Percentiles rank a stretch among this genome's conserved stretches.
These are phyloP conservation scores for Aplochiton taeniatus DNA, from an alignment of 2,797 vertebrate species.

Conservation along the genomic window DNA sequence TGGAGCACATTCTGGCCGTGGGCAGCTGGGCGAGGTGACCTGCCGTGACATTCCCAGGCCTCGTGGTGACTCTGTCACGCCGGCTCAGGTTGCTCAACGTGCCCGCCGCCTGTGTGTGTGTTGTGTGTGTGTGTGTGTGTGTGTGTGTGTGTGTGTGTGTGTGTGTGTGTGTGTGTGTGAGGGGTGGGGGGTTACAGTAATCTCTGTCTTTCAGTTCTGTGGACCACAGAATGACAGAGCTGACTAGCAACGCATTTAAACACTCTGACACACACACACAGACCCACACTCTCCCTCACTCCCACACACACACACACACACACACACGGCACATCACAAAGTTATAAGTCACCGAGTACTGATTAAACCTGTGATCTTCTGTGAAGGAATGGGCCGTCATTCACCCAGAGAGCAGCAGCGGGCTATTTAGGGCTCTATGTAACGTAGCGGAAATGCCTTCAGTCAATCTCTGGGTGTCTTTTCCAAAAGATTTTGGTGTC, in stretches of 20 bases:
- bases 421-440: slow-evolving; percentile 39
- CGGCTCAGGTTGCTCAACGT: slow-evolving; percentile 66
- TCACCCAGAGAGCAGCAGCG: slow-evolving; percentile 31
- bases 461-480: slow-evolving; percentile 19
- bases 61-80: slow-evolving; percentile 53
- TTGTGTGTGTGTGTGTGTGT: no score
- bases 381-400: slow-evolving; percentile 17
- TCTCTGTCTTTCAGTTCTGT: slow-evolving; percentile 42
- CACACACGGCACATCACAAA: slow-evolving; percentile 16
- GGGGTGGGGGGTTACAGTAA: slow-evolving; percentile 41
- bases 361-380: slow-evolving; percentile 11
- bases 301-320: neutral
- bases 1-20: slow-evolving; percentile 23
- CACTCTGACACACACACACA: slow-evolving; percentile 1
- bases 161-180: no score
- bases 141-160: no score
- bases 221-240: slow-evolving; percentile 45
- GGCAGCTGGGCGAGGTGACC: slow-evolving; percentile 77
- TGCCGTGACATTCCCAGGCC: slow-evolving; percentile 65
- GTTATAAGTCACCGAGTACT: neutral
- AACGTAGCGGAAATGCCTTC: slow-evolving; percentile 42
- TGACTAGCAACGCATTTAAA: slow-evolving; percentile 14
- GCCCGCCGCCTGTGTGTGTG: slow-evolving; percentile 39
- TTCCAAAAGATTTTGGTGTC: slow-evolving; percentile 35
- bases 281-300: neutral